A percentile compares a stretch with the other conserved stretches of the same genome.
Conservation (phyloP, 2,113 vertebrate genomes). For the Spea multiplicata region DNA sequence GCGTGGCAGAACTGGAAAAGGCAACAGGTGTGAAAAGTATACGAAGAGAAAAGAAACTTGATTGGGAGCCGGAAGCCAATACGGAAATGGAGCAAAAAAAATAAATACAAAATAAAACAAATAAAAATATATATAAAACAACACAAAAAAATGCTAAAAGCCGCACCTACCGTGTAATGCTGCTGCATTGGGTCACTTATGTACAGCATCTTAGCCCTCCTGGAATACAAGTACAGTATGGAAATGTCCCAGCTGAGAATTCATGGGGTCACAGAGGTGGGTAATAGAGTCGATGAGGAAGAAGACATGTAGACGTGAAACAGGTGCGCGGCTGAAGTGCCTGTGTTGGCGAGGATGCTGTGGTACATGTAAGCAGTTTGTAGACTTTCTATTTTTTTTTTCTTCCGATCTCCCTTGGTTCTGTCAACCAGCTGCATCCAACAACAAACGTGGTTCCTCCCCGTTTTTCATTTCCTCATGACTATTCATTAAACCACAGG, state of each 20-base stretch:
- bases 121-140: not conserved
- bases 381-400: conserved; percentile 63
- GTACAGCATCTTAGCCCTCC: conserved; percentile 79
- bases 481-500: conserved; percentile 81
- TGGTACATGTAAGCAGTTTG: conserved; percentile 49
- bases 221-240: conserved; percentile 50
- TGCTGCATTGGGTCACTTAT: conserved; percentile 70
- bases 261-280: conserved; percentile 65
- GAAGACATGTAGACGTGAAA: not conserved
- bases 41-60: not conserved
- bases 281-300: not conserved
- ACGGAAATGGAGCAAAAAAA: not conserved
- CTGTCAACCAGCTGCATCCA: conserved; percentile 83
- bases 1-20: not conserved
- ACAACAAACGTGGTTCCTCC: conserved; percentile 81
- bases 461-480: conserved; percentile 75
- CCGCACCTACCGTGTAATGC: conserved; percentile 81
- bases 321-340: conserved; percentile 11
- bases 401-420: conserved; percentile 68
- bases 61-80: rapidly evolving
- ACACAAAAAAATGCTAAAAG: not conserved
- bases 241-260: conserved; percentile 54
- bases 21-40: not conserved
- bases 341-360: conserved; percentile 51
- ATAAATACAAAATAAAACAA: not conserved